phyloP scores from a whole-genome alignment of 2,797 vertebrate genomes.

The Sebastes iracundus region DNA sequence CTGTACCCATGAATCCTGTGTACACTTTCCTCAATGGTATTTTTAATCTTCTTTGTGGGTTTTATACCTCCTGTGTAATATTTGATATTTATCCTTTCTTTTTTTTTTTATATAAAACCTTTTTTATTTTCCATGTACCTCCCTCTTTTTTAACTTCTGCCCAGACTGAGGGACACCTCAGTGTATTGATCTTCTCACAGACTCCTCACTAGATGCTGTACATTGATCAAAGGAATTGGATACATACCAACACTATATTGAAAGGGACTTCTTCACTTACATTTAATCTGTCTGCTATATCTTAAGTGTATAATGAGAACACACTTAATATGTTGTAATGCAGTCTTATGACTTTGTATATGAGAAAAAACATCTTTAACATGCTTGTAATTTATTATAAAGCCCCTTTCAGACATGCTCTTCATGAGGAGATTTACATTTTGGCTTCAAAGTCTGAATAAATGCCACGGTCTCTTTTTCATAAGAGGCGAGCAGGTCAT shows the following conservation, averaged over 20 bases:
- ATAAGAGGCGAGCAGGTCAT: background rate
- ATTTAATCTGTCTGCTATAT: background rate
- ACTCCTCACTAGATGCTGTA: conserved; percentile 1
- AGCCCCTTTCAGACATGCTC: background rate
- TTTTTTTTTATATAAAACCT: conserved; percentile 43
- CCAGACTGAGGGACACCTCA: conserved; percentile 11
- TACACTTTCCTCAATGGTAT: conserved; percentile 45
- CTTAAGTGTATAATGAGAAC: background rate
- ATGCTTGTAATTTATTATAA: background rate
- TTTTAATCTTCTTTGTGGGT: conserved; percentile 44
- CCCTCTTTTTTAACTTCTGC: background rate
- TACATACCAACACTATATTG: conserved; percentile 2
- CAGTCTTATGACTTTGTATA: background rate
- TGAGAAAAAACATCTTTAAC: background rate
- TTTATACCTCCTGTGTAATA: conserved; percentile 56
- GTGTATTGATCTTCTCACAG: background rate
- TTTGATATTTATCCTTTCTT: conserved; percentile 71
- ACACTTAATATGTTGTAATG: background rate
- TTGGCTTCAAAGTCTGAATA: background rate
- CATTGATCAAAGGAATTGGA: background rate
- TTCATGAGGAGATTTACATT: background rate
- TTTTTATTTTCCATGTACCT: conserved; percentile 9
- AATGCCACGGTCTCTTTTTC: background rate
- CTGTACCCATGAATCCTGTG: conserved; percentile 31
- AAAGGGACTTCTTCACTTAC: background rate